Percentiles rank a stretch among this genome's conserved stretches.
These are phyloP conservation scores for Eupithecia subfuscata DNA, from an alignment of 2,888 invertebrate species.

Conservation along the genomic window DNA sequence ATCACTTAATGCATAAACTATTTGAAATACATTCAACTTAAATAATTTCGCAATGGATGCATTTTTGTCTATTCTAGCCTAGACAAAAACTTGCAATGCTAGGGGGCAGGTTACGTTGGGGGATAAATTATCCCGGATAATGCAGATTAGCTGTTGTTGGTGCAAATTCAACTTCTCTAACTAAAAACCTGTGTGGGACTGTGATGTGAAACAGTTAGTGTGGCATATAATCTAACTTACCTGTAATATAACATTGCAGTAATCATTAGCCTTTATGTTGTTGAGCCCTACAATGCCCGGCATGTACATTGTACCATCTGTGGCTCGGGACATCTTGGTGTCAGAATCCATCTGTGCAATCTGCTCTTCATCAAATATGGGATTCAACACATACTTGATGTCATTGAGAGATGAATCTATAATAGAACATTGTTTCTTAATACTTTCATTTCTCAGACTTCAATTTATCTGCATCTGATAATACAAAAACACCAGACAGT, in stretches of 20 bases:
- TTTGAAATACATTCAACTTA: background rate
- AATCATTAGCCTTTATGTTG: conserved; percentile 99
- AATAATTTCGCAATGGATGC: background rate
- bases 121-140: too few species aligned
- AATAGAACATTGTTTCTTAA: conserved; percentile 38
- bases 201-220: background rate
- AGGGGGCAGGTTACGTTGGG: background rate
- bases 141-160: background rate
- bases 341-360: conserved; percentile 92
- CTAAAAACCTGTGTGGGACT: too few species aligned
- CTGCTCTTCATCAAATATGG: conserved; percentile 94
- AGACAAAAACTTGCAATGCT: background rate
- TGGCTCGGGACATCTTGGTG: conserved; percentile 95
- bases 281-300: conserved; percentile 99
- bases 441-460: background rate
- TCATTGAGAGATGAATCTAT: conserved; percentile 98
- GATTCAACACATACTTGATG: conserved; percentile 99
- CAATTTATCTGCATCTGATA: background rate
- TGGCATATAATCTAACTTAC: conserved; percentile 73
- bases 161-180: background rate
- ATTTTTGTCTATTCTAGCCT: background rate
- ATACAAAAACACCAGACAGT: background rate
- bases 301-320: conserved; percentile 97
- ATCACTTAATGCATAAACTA: background rate
- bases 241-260: conserved; percentile 99